Evolutionary conservation across 1,140 invertebrate species (phyloP), one percentile per base, ranked within the genome.

Genomic region (Drosophila repletoides): DNA sequence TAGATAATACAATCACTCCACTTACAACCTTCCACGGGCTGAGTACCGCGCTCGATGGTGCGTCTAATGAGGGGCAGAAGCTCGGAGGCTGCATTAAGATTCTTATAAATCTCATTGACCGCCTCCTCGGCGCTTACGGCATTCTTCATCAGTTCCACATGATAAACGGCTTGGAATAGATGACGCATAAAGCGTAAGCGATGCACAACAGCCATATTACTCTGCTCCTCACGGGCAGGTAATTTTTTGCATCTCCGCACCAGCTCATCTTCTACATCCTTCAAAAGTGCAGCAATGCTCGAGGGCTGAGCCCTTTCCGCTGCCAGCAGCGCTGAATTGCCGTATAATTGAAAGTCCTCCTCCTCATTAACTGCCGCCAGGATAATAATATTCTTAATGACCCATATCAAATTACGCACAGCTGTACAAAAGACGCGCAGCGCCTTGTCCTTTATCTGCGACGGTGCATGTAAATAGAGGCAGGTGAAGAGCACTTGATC

Each of bases 401-500:
- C 93, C 88, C 97, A 97, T 49, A 98, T 94, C 26, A 98, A 93
- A 92, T 98, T 98, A 69, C 98, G 94, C 38, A 97, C 93, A 59
- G 95, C 94, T 71, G 97, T 95, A 88, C 95, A 96, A 89, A 98
- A 98, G 6, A 95, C 95, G 90, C 95, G 95, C 24, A 99, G 91
- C 24, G 94, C 92, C 88, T 94, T 95, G 88, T 98, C 97, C 76
- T 94, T 92, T 68, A 99, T 97, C 66, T 94, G 91, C 76, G 95
- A 93, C 3, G 98, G 97, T 73, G 97, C 95, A 91, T 99, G 98
- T 26, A 99, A 91, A 88, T 98, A 99, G 21, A 99, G 92, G 91
- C 99, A 99, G 5, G 97, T 99, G 86, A 99, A 99, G 6, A 99
- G 95, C 12, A 98, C 99, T 92, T 99, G 98, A 21, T 97, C 98